Base-by-base conservation (phyloP, 2,888 invertebrate species). In the Xiphydria camelus region DNA sequence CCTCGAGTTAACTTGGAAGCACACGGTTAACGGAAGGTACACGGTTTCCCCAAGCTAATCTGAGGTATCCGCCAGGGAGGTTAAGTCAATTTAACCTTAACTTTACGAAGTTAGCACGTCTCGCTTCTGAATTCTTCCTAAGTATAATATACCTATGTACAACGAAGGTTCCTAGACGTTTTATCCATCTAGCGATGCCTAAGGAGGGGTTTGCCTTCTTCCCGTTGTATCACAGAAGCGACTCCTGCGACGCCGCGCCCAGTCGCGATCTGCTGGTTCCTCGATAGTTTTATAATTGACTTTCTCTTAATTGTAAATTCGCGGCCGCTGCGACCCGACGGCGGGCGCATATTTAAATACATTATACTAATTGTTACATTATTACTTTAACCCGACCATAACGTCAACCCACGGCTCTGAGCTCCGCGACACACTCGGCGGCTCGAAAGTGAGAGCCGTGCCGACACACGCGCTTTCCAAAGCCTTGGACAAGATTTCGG, bases 281-380 rank as follows among this genome's bases (percentile, higher is more conserved):
- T 14, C 29, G 18, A 43, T 22, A 6, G 18, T 14, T 45, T n/a
- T 40, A 63, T 68, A 68, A 68, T 68, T 68, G 68, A 68, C 68
- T 68, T 68, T 65, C 59, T 62, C 60, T 67, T 64, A 67, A 65
- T 61, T 59, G 57, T 66, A 64, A 45, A 57, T 57, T 54, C 55
- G 55, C 59, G 54, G 40, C 53, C 53, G 50, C 45, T 51, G 48
- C 57, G 57, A 42, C 45, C 51, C 37, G 40, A n/a, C n/a, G 5
- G 29, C 31, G 41, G 34, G 40, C 45, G 43, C 34, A 36, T 47
- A 56, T 54, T 66, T 64, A 61, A 66, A 59, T 55, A 66, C 59
- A 61, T 46, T 39, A 53, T 52, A 59, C 52, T 54, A 41, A 53
- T 51, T 40, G 45, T 53, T 52, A 63, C 41, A 49, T 45, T 53